Evolutionary conservation across 2,113 vertebrate genomes (phyloP), one percentile per base, ranked within the genome.

Genomic region (Eudyptes chrysolophus): DNA sequence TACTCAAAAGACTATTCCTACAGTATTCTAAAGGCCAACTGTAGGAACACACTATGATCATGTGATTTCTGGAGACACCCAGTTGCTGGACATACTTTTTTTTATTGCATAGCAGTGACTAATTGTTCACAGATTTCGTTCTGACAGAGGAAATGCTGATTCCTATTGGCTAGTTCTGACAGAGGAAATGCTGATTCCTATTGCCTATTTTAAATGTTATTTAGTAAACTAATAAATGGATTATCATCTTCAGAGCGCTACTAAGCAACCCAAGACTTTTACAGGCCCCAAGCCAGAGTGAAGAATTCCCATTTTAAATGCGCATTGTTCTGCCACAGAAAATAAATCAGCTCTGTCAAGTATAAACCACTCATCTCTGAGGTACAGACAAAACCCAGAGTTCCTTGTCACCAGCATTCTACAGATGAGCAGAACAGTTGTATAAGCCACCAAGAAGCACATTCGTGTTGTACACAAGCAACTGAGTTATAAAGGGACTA

Each of bases 381-480:
- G 62, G 21, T 16, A 61, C 36, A 62, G 30, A 55, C 17, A 62
- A 78, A 78, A 61, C 5, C 10, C 38, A 58, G 57, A 13, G 20
- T 11, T 58, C 34, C 79, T 30, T 26, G 20, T 25, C 44, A 46
- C 13, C 51, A 48, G 46, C 32, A 32, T 24, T 57, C 40, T 61
- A 48, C 12, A 42, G 18, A 52, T 49, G 15, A 72, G 34, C 14
- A 18, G 30, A 54, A 36, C 5, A n/a, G 57, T 2, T 57, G 49
- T 44, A 29, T 20, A 77, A 65, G 17, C 51, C 25, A 40, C 20
- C 25, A 40, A 65, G 30, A 84, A 36, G 38, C 25, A 54, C 7
- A 9, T 27, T 26, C 21, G 19, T 13, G 17, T 27, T 7, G 20
- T 52, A 40, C 8, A 52, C 0, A 0, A 65, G 17, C 38, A 58